Evolutionary conservation across 1,140 invertebrate species (phyloP).

Genomic region (Propsilocerus akamusi): DNA sequence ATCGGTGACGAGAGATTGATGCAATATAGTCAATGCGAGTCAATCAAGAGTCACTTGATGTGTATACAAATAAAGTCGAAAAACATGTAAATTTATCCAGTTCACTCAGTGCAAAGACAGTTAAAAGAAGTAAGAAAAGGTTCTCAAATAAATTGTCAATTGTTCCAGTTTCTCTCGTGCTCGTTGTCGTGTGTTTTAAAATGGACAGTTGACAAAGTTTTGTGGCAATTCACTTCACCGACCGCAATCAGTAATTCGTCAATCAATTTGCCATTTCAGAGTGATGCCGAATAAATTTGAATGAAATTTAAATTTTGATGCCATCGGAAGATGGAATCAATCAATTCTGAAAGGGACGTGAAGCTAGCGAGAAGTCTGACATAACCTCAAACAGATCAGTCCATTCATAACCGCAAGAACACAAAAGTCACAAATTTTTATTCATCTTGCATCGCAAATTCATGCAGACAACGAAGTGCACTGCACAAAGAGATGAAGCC

Average conservation of each 20-base stretch:
- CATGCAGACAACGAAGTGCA: too few relatives aligned
- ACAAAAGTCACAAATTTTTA: too few relatives aligned
- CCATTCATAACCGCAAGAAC: too few relatives aligned
- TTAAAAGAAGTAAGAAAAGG: not conserved
- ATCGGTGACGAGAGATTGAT: too few relatives aligned
- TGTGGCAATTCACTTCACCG: not conserved
- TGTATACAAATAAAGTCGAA: not conserved
- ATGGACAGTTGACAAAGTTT: not conserved
- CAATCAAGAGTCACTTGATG: too few relatives aligned
- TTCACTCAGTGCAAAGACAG: not conserved
- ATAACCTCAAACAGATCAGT: too few relatives aligned
- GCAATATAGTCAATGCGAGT: too few relatives aligned
- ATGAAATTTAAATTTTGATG: not conserved
- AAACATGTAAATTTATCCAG: not conserved
- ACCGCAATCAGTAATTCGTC: not conserved
- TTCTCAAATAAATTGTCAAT: conserved; percentile 2
- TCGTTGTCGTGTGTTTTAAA: not conserved
- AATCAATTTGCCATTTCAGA: not conserved
- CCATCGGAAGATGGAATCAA: not conserved
- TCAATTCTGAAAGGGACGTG: too few relatives aligned
- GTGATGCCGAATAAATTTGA: not conserved
- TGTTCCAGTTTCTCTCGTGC: not conserved
- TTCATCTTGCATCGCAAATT: too few relatives aligned
- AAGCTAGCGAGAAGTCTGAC: too few relatives aligned
- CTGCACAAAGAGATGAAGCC: not conserved